Conservation (phyloP, 2,888 invertebrate species). For the Fragum whitleyi region DNA sequence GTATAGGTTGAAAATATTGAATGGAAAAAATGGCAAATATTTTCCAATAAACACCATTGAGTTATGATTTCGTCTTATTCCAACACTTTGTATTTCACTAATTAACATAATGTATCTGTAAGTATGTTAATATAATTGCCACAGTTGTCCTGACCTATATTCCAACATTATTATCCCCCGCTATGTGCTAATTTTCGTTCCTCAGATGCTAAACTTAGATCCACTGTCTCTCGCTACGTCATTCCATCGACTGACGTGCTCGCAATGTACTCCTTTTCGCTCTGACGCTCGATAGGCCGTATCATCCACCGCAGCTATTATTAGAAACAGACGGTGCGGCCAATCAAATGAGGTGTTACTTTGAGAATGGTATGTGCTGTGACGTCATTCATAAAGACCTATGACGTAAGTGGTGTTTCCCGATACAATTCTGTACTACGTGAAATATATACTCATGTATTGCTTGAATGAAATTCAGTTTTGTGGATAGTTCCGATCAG, state of each 20-base stretch:
- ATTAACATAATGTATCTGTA: constrained; percentile 16
- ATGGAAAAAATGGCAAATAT: background rate
- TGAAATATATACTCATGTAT: constrained; percentile 53
- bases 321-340: constrained; percentile 46
- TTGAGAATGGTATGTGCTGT: constrained; percentile 43
- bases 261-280: constrained; percentile 38
- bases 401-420: constrained; percentile 68
- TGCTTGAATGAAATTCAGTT: constrained; percentile 47
- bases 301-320: constrained; percentile 32
- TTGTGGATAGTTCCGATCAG: constrained; percentile 26
- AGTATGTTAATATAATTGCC: constrained; percentile 8
- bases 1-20: background rate
- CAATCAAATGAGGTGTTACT: constrained; percentile 57
- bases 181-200: constrained; percentile 45
- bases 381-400: constrained; percentile 55
- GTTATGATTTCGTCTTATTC: background rate
- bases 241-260: constrained; percentile 46
- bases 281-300: constrained; percentile 43
- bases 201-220: constrained; percentile 31
- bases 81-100: background rate
- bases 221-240: constrained; percentile 39
- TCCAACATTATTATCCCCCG: background rate
- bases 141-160: constrained; percentile 19
- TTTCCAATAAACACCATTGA: background rate
- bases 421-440: constrained; percentile 62